These are phyloP conservation scores for Bothrops jararaca DNA, from an alignment of 2,113 vertebrate genomes.

Conservation along the genomic window DNA sequence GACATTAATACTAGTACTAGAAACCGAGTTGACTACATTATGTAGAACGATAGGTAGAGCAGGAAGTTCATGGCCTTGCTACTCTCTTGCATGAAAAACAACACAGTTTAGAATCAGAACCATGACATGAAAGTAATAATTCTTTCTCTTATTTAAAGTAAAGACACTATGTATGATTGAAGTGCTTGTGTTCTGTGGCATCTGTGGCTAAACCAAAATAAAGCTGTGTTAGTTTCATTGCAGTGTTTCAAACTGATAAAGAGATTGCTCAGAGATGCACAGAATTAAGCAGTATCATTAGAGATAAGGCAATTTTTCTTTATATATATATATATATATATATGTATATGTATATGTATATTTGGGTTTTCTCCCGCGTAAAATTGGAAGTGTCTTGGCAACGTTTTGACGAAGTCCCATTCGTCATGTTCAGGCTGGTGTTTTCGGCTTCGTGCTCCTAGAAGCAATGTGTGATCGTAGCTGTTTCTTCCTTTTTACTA, in stretches of 20 bases:
- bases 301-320: constrained; percentile 34
- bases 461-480: too few species aligned
- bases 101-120: not conserved
- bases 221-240: constrained; percentile 7
- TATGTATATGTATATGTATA: too few species aligned
- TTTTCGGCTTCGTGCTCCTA: too few species aligned
- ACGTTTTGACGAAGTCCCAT: too few species aligned
- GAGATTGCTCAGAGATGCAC: constrained; percentile 45
- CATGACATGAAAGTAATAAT: not conserved
- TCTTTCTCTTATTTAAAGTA: not conserved
- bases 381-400: too few species aligned
- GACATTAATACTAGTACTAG: not conserved
- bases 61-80: not conserved
- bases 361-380: too few species aligned
- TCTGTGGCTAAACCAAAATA: not conserved
- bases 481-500: too few species aligned
- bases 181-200: not conserved
- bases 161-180: not conserved
- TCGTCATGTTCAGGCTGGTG: too few species aligned
- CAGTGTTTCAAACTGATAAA: constrained; percentile 28
- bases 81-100: not conserved
- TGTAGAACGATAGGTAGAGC: not conserved
- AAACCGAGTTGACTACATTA: not conserved
- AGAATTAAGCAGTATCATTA: constrained; percentile 4
- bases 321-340: too few species aligned